These are phyloP conservation scores for Hydra vulgaris DNA, from an alignment of 30 jellyfish, hydroid and myxozoan genomes.

Conservation along the genomic window DNA sequence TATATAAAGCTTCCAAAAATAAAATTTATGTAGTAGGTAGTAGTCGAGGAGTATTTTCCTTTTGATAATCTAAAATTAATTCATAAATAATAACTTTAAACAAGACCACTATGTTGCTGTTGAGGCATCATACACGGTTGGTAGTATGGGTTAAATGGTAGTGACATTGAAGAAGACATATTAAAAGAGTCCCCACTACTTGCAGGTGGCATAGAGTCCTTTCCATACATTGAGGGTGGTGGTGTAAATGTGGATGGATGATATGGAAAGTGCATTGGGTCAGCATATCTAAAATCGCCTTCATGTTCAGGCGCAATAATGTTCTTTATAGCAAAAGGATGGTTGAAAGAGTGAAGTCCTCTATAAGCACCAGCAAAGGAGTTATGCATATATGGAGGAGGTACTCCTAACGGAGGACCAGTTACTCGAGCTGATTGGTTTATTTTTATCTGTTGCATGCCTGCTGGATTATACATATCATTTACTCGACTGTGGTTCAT, in stretches of 20 bases:
- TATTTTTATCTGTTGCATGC: conserved; percentile 29
- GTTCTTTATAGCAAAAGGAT: conserved; percentile 98
- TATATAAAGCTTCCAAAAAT: background rate
- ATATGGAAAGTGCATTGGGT: conserved; percentile 97
- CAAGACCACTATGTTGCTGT: conserved; percentile 17
- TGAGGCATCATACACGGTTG: conserved; percentile 92
- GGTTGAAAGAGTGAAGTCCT: conserved; percentile 96
- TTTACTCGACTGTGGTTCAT: conserved; percentile 13
- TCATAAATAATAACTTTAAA: background rate
- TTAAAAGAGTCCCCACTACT: conserved; percentile 66
- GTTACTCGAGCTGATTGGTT: conserved; percentile 25
- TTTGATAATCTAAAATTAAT: background rate
- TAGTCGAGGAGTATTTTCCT: background rate
- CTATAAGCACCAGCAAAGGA: conserved; percentile 93
- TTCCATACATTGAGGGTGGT: conserved; percentile 65
- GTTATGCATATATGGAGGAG: conserved; percentile 91
- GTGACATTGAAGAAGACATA: conserved; percentile 57
- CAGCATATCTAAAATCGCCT: conserved; percentile 92
- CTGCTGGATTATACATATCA: conserved; percentile 25
- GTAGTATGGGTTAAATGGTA: conserved; percentile 85
- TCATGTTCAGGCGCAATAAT: conserved; percentile 99
- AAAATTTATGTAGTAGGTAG: background rate
- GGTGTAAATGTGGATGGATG: conserved; percentile 95
- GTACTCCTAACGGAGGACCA: conserved; percentile 16
- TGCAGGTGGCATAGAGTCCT: conserved; percentile 86